phyloP scores from a whole-genome alignment of 2,888 invertebrate species.

The Glaucopsyche alexis region DNA sequence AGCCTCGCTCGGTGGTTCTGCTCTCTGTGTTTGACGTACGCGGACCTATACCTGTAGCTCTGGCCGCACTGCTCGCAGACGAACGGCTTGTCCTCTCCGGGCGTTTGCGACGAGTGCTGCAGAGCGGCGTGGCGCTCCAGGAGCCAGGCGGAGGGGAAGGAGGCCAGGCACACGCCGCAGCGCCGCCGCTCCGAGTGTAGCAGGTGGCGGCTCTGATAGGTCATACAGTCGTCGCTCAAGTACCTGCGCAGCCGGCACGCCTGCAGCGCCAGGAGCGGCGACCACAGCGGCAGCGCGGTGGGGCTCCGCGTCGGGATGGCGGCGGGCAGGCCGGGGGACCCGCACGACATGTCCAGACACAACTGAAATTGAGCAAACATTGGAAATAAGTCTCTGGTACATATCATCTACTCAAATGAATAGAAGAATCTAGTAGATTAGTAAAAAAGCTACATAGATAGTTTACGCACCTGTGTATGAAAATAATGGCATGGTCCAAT shows the following conservation, averaged over 20 bases:
- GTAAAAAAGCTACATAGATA: neutral
- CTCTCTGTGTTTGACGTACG: slow-evolving; percentile 86
- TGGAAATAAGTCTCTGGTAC: neutral
- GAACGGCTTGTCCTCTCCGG: slow-evolving; percentile 90
- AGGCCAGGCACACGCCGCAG: slow-evolving; percentile 91
- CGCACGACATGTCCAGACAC: slow-evolving; percentile 70
- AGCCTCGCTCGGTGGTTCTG: slow-evolving; percentile 93
- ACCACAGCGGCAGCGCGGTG: slow-evolving; percentile 66
- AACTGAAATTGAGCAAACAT: slow-evolving; percentile 56
- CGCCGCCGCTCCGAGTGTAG: slow-evolving; percentile 76
- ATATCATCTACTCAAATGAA: too few species aligned
- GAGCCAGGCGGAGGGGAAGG: slow-evolving; percentile 93
- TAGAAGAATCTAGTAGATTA: neutral
- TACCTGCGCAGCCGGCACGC: slow-evolving; percentile 73
- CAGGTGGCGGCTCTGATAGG: slow-evolving; percentile 63
- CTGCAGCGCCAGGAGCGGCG: slow-evolving; percentile 71
- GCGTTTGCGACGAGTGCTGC: slow-evolving; percentile 86
- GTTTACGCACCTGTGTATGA: slow-evolving; percentile 20
- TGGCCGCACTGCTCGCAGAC: slow-evolving; percentile 96
- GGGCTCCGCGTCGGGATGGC: slow-evolving; percentile 63
- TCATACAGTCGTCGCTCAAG: slow-evolving; percentile 76
- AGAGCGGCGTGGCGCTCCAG: slow-evolving; percentile 91
- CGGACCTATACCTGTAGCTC: slow-evolving; percentile 92
- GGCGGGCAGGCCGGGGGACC: slow-evolving; percentile 55
- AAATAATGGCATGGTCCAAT: slow-evolving; percentile 38